phyloP scores from a whole-genome alignment of 2,797 vertebrate genomes.

The Lindbergichthys nudifrons region DNA sequence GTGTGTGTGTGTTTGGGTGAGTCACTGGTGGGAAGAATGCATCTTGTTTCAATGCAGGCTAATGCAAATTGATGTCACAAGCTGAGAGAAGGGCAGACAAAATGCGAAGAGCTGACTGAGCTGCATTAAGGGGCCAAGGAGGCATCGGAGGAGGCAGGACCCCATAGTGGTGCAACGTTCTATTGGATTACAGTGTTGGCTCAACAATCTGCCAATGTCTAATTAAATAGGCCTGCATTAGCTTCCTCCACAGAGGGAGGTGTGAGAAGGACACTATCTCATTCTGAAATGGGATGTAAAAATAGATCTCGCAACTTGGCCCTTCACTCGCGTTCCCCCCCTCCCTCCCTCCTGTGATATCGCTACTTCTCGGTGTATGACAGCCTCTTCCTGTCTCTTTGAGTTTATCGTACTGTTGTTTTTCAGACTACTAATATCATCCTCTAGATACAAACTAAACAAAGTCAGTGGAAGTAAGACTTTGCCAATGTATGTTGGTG shows the following conservation, averaged over 20 bases:
- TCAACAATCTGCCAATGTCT: slow-evolving; percentile 84
- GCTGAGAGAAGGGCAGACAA: slow-evolving; percentile 76
- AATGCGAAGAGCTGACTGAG: slow-evolving; percentile 78
- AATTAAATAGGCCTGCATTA: slow-evolving; percentile 87
- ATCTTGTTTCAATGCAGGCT: slow-evolving; percentile 71
- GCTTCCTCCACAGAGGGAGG: slow-evolving; percentile 66
- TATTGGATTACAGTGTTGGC: slow-evolving; percentile 86
- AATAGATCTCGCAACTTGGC: slow-evolving; percentile 79
- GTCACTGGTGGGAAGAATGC: slow-evolving; percentile 59
- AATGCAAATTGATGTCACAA: slow-evolving; percentile 83
- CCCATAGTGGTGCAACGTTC: slow-evolving; percentile 72
- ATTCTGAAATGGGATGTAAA: slow-evolving; percentile 85
- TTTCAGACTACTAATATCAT: slow-evolving; percentile 36
- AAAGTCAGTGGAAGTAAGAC: slow-evolving; percentile 33
- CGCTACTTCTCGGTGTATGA: slow-evolving; percentile 36
- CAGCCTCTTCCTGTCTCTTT: slow-evolving; percentile 40
- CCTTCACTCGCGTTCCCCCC: slow-evolving; percentile 31
- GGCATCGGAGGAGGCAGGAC: slow-evolving; percentile 76
- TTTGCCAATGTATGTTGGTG: slow-evolving; percentile 24
- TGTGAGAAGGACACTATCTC: slow-evolving; percentile 81
- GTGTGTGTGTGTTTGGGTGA: slow-evolving; percentile 32
- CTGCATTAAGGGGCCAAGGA: slow-evolving; percentile 75
- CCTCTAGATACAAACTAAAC: slow-evolving; percentile 34
- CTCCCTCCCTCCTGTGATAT: slow-evolving; percentile 57
- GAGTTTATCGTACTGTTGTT: slow-evolving; percentile 50